Percentiles rank a stretch among this genome's conserved stretches.
Conservation (phyloP, 2,888 invertebrate species). For the Cosmopolites sordidus region DNA sequence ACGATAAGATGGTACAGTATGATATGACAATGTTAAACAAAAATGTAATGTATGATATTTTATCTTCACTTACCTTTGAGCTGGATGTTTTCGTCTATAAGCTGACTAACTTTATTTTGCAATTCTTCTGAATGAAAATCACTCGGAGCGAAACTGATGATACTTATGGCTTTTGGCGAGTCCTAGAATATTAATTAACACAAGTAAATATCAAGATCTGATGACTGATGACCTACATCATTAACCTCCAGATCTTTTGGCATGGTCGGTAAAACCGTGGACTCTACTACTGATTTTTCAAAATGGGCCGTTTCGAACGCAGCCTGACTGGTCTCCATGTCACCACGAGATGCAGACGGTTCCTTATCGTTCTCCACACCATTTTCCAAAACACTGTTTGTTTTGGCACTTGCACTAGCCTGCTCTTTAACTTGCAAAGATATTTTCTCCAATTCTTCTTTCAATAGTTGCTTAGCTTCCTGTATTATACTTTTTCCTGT, state of each 20-base stretch:
- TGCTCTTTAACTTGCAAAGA: background rate
- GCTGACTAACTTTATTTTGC: constrained; percentile 37
- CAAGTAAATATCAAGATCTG: too few relatives aligned
- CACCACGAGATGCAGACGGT: background rate
- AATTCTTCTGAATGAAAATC: constrained; percentile 39
- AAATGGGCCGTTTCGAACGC: background rate
- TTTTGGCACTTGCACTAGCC: background rate
- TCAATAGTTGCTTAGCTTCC: constrained; percentile 31
- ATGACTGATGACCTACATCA: background rate
- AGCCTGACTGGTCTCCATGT: background rate
- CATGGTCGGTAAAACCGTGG: background rate
- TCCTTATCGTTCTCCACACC: background rate
- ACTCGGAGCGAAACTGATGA: constrained; percentile 27
- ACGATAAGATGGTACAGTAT: too few relatives aligned
- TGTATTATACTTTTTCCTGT: constrained; percentile 23
- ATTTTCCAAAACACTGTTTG: background rate
- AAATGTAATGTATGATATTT: background rate
- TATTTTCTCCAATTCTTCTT: constrained; percentile 24
- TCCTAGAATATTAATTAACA: constrained; percentile 11
- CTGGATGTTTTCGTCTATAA: constrained; percentile 23
- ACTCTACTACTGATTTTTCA: background rate
- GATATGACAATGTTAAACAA: background rate
- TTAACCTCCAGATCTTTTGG: background rate
- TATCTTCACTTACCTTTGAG: constrained; percentile 17
- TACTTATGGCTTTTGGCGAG: constrained; percentile 24